Percentiles rank a stretch among this genome's conserved stretches.
phyloP scores from a whole-genome alignment of 1,140 invertebrate species.

The Drosophila biarmipes region DNA sequence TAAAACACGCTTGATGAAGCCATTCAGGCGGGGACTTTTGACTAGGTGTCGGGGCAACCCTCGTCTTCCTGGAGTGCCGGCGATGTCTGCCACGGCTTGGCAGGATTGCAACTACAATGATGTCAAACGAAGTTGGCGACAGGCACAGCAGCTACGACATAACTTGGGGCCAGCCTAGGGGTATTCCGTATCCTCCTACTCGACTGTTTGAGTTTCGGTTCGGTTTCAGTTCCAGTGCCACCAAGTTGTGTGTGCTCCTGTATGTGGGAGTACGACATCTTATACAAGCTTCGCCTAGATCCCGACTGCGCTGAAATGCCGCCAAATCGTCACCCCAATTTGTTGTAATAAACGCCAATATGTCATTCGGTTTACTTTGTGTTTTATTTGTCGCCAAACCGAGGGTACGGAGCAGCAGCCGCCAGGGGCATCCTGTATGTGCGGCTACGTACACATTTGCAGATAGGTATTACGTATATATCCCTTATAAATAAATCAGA shows the following conservation, averaged over 20 bases:
- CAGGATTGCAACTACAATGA: constrained; percentile 68
- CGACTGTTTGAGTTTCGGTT: constrained; percentile 65
- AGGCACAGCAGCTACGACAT: constrained; percentile 17
- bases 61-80: constrained; percentile 5
- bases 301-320: constrained; percentile 47
- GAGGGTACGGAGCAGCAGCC: constrained; percentile 10
- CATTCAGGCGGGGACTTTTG: not conserved
- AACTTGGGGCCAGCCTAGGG: constrained; percentile 22
- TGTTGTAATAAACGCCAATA: constrained; percentile 83
- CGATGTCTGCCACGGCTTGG: constrained; percentile 30
- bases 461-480: constrained; percentile 28
- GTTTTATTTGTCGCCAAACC: constrained; percentile 61
- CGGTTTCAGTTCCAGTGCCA: constrained; percentile 28
- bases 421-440: constrained; percentile 7
- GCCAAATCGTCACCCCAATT: constrained; percentile 76
- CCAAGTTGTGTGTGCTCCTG: not conserved
- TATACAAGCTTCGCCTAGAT: constrained; percentile 61
- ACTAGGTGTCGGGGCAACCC: constrained; percentile 5
- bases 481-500: constrained; percentile 75
- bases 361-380: constrained; percentile 71
- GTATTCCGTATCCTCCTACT: not conserved
- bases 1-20: not conserved
- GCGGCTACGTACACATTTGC: constrained; percentile 1
- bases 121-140: constrained; percentile 65
- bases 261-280: constrained; percentile 27